A percentile compares a stretch with the other conserved stretches of the same genome.
phyloP scores from a whole-genome alignment of 2,797 vertebrate species.

The Ataeniobius toweri region DNA sequence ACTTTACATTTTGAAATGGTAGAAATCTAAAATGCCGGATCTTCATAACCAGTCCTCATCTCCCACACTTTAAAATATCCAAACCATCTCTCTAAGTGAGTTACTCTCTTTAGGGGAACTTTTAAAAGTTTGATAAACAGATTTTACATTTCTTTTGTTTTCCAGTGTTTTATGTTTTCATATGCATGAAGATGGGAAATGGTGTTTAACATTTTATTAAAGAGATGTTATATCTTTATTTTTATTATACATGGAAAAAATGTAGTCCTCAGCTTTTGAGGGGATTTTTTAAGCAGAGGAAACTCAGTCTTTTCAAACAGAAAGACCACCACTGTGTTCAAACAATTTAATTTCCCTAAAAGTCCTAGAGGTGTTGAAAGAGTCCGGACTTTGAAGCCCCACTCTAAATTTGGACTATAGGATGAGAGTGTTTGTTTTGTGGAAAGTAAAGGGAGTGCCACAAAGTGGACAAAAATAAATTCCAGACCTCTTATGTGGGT shows the following conservation, averaged over 20 bases:
- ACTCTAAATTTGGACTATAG: conserved; percentile 31
- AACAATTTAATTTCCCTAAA: conserved; percentile 35
- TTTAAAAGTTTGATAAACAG: neutral
- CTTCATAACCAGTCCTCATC: neutral
- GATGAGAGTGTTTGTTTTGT: conserved; percentile 61
- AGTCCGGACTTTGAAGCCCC: conserved; percentile 47
- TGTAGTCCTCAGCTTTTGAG: conserved; percentile 2
- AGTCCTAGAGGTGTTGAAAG: conserved; percentile 1
- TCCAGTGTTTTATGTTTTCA: neutral
- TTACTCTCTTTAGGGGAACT: neutral
- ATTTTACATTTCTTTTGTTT: neutral
- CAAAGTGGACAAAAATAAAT: conserved; percentile 66
- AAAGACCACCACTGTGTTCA: conserved; percentile 29
- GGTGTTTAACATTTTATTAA: neutral
- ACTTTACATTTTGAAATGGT: neutral
- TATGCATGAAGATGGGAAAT: neutral
- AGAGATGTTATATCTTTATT: neutral
- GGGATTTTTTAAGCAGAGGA: conserved; percentile 22
- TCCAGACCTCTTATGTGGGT: conserved; percentile 54
- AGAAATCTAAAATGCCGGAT: neutral
- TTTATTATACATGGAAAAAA: neutral
- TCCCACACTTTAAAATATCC: neutral
- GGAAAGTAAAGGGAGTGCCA: conserved; percentile 44
- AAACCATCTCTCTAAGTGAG: neutral
- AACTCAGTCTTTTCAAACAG: conserved; percentile 4